Evolutionary conservation across 2,888 invertebrate genomes (phyloP), one percentile per base, ranked within the genome.

Genomic region (Perdita meconis): DNA sequence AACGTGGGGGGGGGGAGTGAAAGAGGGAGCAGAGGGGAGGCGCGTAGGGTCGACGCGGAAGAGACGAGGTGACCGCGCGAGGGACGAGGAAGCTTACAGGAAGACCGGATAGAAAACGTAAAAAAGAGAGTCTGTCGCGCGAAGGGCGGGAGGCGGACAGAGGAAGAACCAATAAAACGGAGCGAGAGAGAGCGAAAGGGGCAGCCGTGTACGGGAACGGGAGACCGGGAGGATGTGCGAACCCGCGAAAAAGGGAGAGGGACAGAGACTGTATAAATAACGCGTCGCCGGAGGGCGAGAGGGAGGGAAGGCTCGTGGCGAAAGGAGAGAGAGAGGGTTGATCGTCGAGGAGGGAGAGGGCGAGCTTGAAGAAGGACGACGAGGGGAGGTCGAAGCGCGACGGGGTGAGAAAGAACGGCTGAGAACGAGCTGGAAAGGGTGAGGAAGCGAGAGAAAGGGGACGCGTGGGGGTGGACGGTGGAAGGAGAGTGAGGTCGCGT

Each of bases 401-500:
- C 34, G 3, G 22, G 36, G 34, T 60, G 64, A 73, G 40, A 60
- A 56, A 24, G 68, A 53, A 40, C 6, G 36, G 36, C n/a, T 22
- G 40, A 47, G 53, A 56, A 64, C 60, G 47, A 53, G n/a, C 42
- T 38, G 13, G 38, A 13, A 50, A 22, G 56, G 36, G 40, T 13
- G 50, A 22, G n/a, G 3, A 26, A 13, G 34, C 22, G 16, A n/a
- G 30, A 24, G 22, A 16, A 36, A 12, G 26, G 30, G 56, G 26
- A 44, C 56, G 55, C 53, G 57, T n/a, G 40, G n/a, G 30, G 5
- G 34, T n/a, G 40, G 26, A 22, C n/a, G 53, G 36, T 57, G 64
- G 57, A 55, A 70, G 59, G 70, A 42, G 73, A 81, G 80, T 60
- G 80, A 82, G 82, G 85, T 77, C 84, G 78, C 60, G 73, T 73